Evolutionary conservation across 2,888 invertebrate genomes (phyloP), one percentile per base, ranked within the genome.

Genomic region (Galeruca laticollis): DNA sequence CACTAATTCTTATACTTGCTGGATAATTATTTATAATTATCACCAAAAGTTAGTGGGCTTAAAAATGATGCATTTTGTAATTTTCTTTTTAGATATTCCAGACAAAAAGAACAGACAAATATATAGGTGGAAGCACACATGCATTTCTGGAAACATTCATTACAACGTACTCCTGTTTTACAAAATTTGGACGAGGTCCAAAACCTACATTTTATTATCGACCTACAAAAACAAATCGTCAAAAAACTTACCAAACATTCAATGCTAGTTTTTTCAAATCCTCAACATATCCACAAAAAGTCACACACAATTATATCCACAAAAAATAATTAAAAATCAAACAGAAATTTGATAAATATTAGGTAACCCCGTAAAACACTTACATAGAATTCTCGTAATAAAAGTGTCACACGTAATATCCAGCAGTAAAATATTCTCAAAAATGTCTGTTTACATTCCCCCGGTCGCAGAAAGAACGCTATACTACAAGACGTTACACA

Each of bases 231-330:
- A 52, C 52, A 52, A 52, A 26, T 26, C 11, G 6, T 13, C 26
- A 26, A 26, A 52, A 52, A 52, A 52, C 52, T 52, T n/a, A 52
- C 52, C 52, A 26, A 52, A 52, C 26, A 52, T 26, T 21, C 15
- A 52, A 52, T 52, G 5, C 26, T n/a, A 15, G 21, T 21, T 52
- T 63, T 51, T 37, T 15, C 20, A 54, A 63, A 63, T 37, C n/a
- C 61, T 51, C 13, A 18, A 13, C 26, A 26, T 63, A 54, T 63
- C 63, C 51, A 54, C n/a, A 63, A 61, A 35, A 54, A 49, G 47
- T 47, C 47, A 47, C 47, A 47, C n/a, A 47, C 15, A 33, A 40
- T n/a, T n/a, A n/a, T 26, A 21, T 63, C 21, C 54, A 26, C 52
- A 40, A 40, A 37, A 54, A 40, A 10, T 31, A 15, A 57, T 33